Base-by-base conservation (phyloP, 2,888 invertebrate species). In the Tipula unca region DNA sequence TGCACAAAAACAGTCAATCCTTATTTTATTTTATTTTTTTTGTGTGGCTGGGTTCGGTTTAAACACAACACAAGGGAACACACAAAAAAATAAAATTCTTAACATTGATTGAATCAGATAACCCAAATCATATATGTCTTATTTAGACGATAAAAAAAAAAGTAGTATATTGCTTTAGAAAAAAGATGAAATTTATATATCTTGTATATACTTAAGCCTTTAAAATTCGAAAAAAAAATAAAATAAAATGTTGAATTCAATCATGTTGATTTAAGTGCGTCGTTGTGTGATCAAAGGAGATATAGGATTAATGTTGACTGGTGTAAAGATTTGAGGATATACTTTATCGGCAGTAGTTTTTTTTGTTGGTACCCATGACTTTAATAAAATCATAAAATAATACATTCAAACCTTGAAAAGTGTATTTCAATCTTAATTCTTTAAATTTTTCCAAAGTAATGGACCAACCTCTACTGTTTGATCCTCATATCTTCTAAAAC, bases 101-200 rank as follows among this genome's bases (percentile, higher is more conserved):
- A 69, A 69, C 69, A 69, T 69, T 69, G 69, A 69, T 69, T 69
- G 69, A 69, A 69, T 69, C 69, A 69, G 69, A 69, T 69, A 69
- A 69, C 69, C 69, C 69, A 69, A 69, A 69, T 69, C 69, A 69
- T 69, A 69, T 69, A 69, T 69, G 25, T 69, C 69, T 69, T 69
- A 69, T 25, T 69, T 69, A 69, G 25, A 69, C 69, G 69, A 69
- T 69, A 69, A 69, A 69, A 69, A 69, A 69, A 25, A 48, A 3
- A 6, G 5, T 39, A 10, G 39, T 39, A 39, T 13, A 5, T 1
- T 6, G 39, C 39, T 39, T 39, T 39, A 39, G 17, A 48, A 48
- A 69, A 69, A 69, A 69, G 8, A 25, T 69, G 25, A 69, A 69
- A 69, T 69, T 69, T 69, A 69, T 69, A 25, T 25, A 69, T 69